These are phyloP conservation scores for Platichthys stellatus DNA, from an alignment of 2,113 vertebrate genomes.

Conservation along the genomic window DNA sequence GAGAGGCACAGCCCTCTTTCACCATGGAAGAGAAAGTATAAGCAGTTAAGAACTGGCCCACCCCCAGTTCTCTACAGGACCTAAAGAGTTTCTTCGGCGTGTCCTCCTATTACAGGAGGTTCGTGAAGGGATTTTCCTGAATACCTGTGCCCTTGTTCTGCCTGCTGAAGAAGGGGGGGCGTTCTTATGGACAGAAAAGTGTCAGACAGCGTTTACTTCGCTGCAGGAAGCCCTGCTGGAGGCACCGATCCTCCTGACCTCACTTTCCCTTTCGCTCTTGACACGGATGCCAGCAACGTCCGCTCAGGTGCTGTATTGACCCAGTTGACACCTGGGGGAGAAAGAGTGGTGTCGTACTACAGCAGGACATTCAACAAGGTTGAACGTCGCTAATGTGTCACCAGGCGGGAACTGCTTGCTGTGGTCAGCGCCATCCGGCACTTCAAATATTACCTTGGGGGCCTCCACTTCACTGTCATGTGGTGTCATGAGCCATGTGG, in stretches of 20 bases:
- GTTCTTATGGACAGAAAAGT: neutral
- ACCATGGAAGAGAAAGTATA: neutral
- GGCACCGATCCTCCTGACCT: no score
- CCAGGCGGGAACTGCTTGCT: neutral
- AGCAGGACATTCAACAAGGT: no score
- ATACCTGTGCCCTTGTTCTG: neutral
- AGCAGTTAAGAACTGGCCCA: neutral
- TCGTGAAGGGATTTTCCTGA: constrained; percentile 8
- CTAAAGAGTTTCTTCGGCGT: neutral
- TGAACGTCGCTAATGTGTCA: no score
- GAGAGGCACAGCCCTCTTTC: no score
- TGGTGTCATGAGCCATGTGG: no score
- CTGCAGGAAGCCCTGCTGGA: neutral
- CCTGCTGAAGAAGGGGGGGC: neutral
- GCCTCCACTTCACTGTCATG: no score
- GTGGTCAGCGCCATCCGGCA: neutral
- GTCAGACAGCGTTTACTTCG: neutral
- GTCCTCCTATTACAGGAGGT: constrained; percentile 6
- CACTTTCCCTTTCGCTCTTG: neutral
- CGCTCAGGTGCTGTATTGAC: no score
- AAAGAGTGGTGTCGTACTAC: no score
- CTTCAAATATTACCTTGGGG: no score
- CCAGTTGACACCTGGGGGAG: no score
- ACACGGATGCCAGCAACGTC: neutral
- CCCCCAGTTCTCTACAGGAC: neutral